These are phyloP conservation scores for Sternarchorhynchus goeldii DNA, from an alignment of 2,797 vertebrate genomes.

Conservation along the genomic window DNA sequence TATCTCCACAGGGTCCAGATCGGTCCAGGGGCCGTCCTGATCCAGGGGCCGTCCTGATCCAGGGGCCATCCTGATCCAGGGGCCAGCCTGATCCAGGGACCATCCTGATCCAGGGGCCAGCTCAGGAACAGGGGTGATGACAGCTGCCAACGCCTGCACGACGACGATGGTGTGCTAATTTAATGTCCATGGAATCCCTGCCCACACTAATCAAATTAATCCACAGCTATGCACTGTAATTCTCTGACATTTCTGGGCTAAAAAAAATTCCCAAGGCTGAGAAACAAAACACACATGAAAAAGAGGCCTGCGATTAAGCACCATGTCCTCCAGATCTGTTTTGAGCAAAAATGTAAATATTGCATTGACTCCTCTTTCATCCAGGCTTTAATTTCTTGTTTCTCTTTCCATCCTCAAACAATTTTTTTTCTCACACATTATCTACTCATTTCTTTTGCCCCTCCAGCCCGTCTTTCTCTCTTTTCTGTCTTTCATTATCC, in stretches of 20 bases:
- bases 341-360: slow-evolving; percentile 73
- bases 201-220: slow-evolving; percentile 73
- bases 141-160: slow-evolving; percentile 30
- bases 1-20: background rate
- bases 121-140: too few relatives aligned
- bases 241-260: slow-evolving; percentile 76
- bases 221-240: slow-evolving; percentile 68
- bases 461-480: slow-evolving; percentile 8
- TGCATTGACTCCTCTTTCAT: slow-evolving; percentile 43
- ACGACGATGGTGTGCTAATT: slow-evolving; percentile 56
- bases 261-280: slow-evolving; percentile 68
- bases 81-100: too few relatives aligned
- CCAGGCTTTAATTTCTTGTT: background rate
- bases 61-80: too few relatives aligned
- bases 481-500: background rate
- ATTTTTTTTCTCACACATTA: slow-evolving; percentile 19
- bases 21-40: background rate
- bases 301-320: slow-evolving; percentile 73
- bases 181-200: slow-evolving; percentile 67
- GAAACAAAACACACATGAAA: slow-evolving; percentile 67
- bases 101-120: too few relatives aligned
- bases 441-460: slow-evolving; percentile 6
- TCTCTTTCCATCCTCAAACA: too few relatives aligned
- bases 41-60: too few relatives aligned
- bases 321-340: slow-evolving; percentile 69